Conservation (phyloP, 2,888 invertebrate species). For the Zele albiditarsus region DNA sequence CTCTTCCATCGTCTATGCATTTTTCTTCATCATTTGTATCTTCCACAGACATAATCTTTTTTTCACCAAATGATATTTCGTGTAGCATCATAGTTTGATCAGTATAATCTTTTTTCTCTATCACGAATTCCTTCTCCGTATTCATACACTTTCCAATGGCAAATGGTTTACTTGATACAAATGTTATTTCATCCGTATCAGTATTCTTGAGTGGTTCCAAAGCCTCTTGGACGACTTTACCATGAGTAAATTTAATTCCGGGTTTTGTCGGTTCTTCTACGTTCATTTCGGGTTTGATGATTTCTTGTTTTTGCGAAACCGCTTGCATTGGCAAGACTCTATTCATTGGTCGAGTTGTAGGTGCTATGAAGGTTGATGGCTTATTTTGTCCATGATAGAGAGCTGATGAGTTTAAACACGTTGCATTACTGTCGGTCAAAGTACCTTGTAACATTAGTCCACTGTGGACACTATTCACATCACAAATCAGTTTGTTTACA, state of each 20-base stretch:
- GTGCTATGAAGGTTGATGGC: conserved; percentile 62
- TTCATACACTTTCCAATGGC: not conserved
- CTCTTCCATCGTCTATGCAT: conserved; percentile 19
- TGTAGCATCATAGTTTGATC: not conserved
- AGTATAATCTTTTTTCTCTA: not conserved
- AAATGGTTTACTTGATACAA: conserved; percentile 26
- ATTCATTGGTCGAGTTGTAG: conserved; percentile 81
- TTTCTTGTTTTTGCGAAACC: conserved; percentile 76
- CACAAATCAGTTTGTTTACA: conserved; percentile 61
- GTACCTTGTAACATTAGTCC: conserved; percentile 54
- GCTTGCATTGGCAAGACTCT: conserved; percentile 86
- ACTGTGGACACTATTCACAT: conserved; percentile 62
- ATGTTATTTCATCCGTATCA: conserved; percentile 18
- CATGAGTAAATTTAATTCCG: conserved; percentile 51
- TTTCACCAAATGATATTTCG: conserved; percentile 12
- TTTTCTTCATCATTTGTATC: conserved; percentile 31
- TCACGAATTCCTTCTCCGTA: not conserved
- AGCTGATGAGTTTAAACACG: not conserved
- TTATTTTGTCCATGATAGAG: conserved; percentile 66
- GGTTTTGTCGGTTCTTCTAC: conserved; percentile 66
- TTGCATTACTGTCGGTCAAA: conserved; percentile 46
- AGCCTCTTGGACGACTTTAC: not conserved
- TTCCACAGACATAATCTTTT: conserved; percentile 15
- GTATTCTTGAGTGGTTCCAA: not conserved
- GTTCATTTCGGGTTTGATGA: conserved; percentile 60